Conservation (phyloP, 2,113 vertebrate species). For the Ia io region DNA sequence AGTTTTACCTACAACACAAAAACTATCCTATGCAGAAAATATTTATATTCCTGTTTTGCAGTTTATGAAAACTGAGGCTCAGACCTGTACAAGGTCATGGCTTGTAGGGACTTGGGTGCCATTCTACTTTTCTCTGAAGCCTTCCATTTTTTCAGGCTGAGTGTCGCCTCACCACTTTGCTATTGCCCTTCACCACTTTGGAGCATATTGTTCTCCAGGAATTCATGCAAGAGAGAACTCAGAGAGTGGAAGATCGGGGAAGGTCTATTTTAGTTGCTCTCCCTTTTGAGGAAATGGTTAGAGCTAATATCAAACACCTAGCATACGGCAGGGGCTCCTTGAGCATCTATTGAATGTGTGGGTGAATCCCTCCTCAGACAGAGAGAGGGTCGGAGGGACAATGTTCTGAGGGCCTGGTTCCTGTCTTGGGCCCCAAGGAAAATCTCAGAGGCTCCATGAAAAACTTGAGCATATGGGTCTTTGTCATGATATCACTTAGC, state of each 20-base stretch:
- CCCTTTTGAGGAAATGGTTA: too few relatives aligned
- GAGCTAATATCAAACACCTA: too few relatives aligned
- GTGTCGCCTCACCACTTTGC: not conserved
- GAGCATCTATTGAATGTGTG: not conserved
- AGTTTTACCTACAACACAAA: not conserved
- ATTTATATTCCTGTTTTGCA: not conserved
- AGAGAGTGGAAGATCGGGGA: fast-evolving
- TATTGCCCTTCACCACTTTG: not conserved
- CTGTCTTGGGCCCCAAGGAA: not conserved
- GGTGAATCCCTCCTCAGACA: not conserved
- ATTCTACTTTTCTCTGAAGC: not conserved
- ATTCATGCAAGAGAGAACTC: not conserved
- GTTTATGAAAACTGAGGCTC: not conserved
- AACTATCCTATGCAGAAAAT: not conserved
- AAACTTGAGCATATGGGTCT: not conserved
- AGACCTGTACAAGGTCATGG: not conserved
- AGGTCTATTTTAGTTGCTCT: not conserved
- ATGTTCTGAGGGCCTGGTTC: not conserved
- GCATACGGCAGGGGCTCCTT: not conserved
- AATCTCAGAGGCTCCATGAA: not conserved
- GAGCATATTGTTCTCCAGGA: not conserved
- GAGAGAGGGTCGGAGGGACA: not conserved
- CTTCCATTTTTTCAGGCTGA: fast-evolving
- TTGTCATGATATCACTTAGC: not conserved
- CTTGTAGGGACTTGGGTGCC: not conserved